phyloP scores from a whole-genome alignment of 2,888 invertebrate genomes.

The Hetaerina titia region DNA sequence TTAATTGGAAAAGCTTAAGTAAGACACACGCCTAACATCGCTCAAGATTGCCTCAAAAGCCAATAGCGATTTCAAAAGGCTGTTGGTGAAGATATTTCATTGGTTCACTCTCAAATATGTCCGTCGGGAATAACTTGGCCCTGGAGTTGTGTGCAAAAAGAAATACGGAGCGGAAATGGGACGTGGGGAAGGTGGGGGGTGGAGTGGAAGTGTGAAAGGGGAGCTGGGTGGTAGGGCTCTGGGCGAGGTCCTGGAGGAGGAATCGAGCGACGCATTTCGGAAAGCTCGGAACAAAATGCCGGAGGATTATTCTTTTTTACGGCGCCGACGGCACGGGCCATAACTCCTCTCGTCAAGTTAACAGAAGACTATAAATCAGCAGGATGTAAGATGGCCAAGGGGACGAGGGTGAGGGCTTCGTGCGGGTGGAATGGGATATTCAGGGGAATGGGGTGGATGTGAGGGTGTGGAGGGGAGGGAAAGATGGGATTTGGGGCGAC shows the following conservation, averaged over 20 bases:
- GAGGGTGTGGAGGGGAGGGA: not conserved
- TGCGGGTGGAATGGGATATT: not conserved
- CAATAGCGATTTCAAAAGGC: not conserved
- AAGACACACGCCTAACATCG: not conserved
- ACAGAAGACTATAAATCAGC: conserved; percentile 46
- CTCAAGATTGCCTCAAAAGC: not conserved
- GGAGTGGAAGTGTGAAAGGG: not conserved
- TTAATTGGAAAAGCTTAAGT: not conserved
- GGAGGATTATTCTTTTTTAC: conserved; percentile 36
- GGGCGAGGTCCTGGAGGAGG: not conserved
- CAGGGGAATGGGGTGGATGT: not conserved
- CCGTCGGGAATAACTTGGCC: not conserved
- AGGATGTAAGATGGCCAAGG: not conserved
- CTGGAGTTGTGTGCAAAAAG: not conserved
- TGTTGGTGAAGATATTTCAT: not conserved
- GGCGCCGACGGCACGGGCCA: conserved; percentile 55
- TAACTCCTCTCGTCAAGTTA: conserved; percentile 56
- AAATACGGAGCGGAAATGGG: not conserved
- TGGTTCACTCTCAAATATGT: not conserved
- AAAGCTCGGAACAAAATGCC: conserved; percentile 6
- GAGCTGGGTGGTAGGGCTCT: not conserved
- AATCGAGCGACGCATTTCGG: not conserved
- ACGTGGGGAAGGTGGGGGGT: not conserved
- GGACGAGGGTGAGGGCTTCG: not conserved
- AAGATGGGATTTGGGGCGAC: not conserved